These are phyloP conservation scores for Sebastes trivittatus DNA, from an alignment of 2,797 vertebrate species.

Conservation along the genomic window DNA sequence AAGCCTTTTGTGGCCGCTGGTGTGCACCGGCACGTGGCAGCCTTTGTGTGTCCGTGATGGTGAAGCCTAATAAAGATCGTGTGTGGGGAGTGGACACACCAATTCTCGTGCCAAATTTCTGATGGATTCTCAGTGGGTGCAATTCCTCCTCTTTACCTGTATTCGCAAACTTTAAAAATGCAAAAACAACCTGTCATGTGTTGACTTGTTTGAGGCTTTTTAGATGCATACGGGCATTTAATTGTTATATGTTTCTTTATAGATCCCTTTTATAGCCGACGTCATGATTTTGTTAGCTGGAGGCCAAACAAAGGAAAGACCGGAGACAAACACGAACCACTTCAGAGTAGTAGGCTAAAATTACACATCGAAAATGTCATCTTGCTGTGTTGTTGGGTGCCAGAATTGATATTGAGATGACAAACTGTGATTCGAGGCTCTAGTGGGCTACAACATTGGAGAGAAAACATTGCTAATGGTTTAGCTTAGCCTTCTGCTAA, in stretches of 20 bases:
- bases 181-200: neutral
- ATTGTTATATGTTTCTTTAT: neutral
- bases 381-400: too few species aligned
- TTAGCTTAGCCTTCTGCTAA: too few species aligned
- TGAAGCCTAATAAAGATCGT: neutral
- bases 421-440: too few species aligned
- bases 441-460: too few species aligned
- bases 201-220: neutral
- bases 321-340: too few species aligned
- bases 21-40: slow-evolving; percentile 4
- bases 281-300: too few species aligned
- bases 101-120: neutral
- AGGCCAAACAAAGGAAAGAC: too few species aligned
- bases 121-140: slow-evolving; percentile 5
- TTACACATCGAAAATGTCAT: too few species aligned
- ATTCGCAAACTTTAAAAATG: neutral
- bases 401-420: too few species aligned
- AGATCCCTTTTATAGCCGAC: too few species aligned
- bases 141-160: neutral
- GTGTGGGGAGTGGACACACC: neutral
- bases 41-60: slow-evolving; percentile 1
- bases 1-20: neutral
- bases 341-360: too few species aligned
- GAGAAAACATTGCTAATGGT: too few species aligned
- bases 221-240: neutral